Conservation (phyloP, 2,888 invertebrate genomes). For the Amphimallon solstitiale region DNA sequence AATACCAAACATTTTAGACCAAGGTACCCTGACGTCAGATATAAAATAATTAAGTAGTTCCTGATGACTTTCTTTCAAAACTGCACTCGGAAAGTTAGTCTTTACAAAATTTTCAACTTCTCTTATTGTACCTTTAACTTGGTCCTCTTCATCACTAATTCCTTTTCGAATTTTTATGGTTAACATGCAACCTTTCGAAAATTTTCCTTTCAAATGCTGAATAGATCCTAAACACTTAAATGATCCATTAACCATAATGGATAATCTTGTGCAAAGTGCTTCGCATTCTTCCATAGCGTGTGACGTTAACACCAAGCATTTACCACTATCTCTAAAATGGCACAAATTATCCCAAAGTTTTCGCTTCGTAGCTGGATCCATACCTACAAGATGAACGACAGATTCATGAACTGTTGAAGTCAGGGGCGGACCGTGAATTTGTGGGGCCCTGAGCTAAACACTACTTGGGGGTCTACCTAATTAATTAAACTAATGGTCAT, state of each 20-base stretch:
- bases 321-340: slow-evolving; percentile 74
- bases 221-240: slow-evolving; percentile 83
- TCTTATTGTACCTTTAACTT: too few species aligned
- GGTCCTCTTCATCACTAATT: slow-evolving; percentile 35
- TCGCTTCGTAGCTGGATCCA: slow-evolving; percentile 83
- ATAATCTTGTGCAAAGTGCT: slow-evolving; percentile 81
- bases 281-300: slow-evolving; percentile 93
- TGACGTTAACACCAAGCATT: slow-evolving; percentile 81
- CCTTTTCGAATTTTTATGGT: slow-evolving; percentile 61
- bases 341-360: slow-evolving; percentile 82
- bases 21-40: slow-evolving; percentile 68
- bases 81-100: slow-evolving; percentile 54
- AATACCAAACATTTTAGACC: slow-evolving; percentile 80
- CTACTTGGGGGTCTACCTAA: too few species aligned
- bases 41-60: slow-evolving; percentile 80
- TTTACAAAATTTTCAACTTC: slow-evolving; percentile 52
- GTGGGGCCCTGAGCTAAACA: too few species aligned
- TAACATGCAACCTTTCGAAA: slow-evolving; percentile 69
- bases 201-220: slow-evolving; percentile 84
- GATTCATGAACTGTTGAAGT: too few species aligned
- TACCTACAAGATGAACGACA: too few species aligned
- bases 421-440: too few species aligned
- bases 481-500: too few species aligned
- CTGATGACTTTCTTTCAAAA: slow-evolving; percentile 74
- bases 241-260: slow-evolving; percentile 87